Evolutionary conservation across 2,888 invertebrate species (phyloP).

Genomic region (Euphydryas editha): DNA sequence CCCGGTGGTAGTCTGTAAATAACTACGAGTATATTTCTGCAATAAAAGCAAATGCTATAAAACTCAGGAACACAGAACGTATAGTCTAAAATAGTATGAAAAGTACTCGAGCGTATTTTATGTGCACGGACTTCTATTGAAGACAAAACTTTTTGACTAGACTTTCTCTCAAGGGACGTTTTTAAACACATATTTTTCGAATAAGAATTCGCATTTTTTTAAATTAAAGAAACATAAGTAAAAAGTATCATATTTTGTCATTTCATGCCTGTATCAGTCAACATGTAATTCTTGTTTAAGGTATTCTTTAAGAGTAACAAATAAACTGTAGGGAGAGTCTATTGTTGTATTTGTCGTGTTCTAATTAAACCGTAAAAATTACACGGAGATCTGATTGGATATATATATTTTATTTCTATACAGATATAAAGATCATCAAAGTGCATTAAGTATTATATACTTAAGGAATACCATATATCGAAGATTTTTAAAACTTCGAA

Average conservation of each 20-base stretch:
- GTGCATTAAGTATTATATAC: too few relatives aligned
- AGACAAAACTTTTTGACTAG: conserved; percentile 1
- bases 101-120: conserved; percentile 5
- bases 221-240: not conserved
- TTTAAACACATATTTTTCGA: not conserved
- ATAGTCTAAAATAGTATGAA: conserved; percentile 4
- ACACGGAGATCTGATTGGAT: too few relatives aligned
- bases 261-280: too few relatives aligned
- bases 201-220: not conserved
- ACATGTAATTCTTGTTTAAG: too few relatives aligned
- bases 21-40: not conserved
- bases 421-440: too few relatives aligned
- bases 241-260: not conserved
- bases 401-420: too few relatives aligned
- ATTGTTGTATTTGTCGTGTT: too few relatives aligned
- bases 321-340: too few relatives aligned
- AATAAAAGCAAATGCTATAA: conserved; percentile 2
- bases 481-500: too few relatives aligned
- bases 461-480: too few relatives aligned
- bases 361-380: too few relatives aligned
- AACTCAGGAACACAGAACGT: conserved; percentile 3
- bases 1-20: not conserved
- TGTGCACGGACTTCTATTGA: not conserved
- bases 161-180: not conserved
- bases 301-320: too few relatives aligned